Percentiles rank a stretch among this genome's conserved stretches.
These are phyloP conservation scores for Lagria hirta DNA, from an alignment of 2,888 invertebrate species.

Conservation along the genomic window DNA sequence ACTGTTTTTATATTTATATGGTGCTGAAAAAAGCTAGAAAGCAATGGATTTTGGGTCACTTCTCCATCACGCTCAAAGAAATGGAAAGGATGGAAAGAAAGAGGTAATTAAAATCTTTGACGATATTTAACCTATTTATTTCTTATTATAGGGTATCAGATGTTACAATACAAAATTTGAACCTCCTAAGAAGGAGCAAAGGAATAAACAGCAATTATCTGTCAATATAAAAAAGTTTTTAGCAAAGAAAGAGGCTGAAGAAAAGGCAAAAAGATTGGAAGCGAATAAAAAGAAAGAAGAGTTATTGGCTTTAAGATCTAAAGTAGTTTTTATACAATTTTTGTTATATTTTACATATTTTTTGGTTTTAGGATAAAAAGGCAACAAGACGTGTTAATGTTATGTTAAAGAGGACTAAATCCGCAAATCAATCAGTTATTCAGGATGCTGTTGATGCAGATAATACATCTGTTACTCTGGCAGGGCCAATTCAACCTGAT, in stretches of 20 bases:
- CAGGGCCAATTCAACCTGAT: slow-evolving; percentile 78
- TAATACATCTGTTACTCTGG: slow-evolving; percentile 73
- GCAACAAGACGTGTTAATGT: slow-evolving; percentile 51
- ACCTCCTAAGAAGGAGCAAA: slow-evolving; percentile 78
- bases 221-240: slow-evolving; percentile 81
- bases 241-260: slow-evolving; percentile 79
- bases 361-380: slow-evolving; percentile 48
- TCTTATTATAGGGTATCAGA: slow-evolving; percentile 52
- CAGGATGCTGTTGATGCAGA: slow-evolving; percentile 78
- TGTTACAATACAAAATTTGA: slow-evolving; percentile 79
- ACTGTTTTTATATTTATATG: slow-evolving; percentile 18
- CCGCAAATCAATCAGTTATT: slow-evolving; percentile 83
- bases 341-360: slow-evolving; percentile 26
- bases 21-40: slow-evolving; percentile 9
- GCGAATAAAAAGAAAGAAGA: slow-evolving; percentile 68
- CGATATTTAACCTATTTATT: background rate
- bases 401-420: slow-evolving; percentile 80
- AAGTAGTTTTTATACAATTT: slow-evolving; percentile 44
- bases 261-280: slow-evolving; percentile 63
- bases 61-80: slow-evolving; percentile 64
- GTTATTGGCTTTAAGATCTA: slow-evolving; percentile 61
- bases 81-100: slow-evolving; percentile 51
- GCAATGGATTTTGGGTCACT: slow-evolving; percentile 66
- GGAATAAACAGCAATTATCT: slow-evolving; percentile 66
- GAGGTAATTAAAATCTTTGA: slow-evolving; percentile 41